Base-by-base conservation (phyloP, 2,797 vertebrate genomes). In the Pteropus rufus region DNA sequence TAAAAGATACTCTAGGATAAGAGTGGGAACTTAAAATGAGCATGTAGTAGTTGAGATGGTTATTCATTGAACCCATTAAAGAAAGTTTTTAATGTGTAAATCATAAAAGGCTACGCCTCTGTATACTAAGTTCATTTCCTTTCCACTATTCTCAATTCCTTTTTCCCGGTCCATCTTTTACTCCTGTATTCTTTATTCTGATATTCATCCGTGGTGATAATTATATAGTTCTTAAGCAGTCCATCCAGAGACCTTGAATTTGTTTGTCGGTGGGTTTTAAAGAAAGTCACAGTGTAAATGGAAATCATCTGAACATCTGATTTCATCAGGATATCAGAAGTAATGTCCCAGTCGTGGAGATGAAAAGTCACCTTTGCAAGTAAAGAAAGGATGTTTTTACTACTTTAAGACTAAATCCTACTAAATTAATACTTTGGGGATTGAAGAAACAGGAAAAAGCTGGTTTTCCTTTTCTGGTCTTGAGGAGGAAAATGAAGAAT, bases 381-480 rank as follows among this genome's bases (percentile, higher is more conserved):
- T 69, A 39, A 19, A 75, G 76, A 75, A 69, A 67, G 36, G 26
- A n/a, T 41, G 18, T 60, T 88, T 87, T 52, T 75, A 34, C 65
- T 44, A 15, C 46, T 90, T 81, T 46, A 15, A 36, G 36, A 62
- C 83, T 39, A 76, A 67, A 29, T 83, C 29, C 29, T 85, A 81
- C 54, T 77, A 82, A 85, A 58, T 70, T 41, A 82, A 64, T 81
- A 79, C n/a, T 70, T 93, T 90, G 36, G 56, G 70, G 36, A 84
- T 49, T 79, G 2, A 36, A 77, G 89, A 76, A 76, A 23, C 62
- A 83, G 26, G 54, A 84, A 93, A 84, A 93, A 84, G 10, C 12
- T 73, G 36, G 10, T 49, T 92, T 94, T 92, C 54, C 44, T 93
- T 91, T 90, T 72, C 54, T 93, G 36, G n/a, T 49, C 77, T 93